Evolutionary conservation across 2,113 vertebrate genomes (phyloP).

Genomic region (Prionailurus viverrinus): DNA sequence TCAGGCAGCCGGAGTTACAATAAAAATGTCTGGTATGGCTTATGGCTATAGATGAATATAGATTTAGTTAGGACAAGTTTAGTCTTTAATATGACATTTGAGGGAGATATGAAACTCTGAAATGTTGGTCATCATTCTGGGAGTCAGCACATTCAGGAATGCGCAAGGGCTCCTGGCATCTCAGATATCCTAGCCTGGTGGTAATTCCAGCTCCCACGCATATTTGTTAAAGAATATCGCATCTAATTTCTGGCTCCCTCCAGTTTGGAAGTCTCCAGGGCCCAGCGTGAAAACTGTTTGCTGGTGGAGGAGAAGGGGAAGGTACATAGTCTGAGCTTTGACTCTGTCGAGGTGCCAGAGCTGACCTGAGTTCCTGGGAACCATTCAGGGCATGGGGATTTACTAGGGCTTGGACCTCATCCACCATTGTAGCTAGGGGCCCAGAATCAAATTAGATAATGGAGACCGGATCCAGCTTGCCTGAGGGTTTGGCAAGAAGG

Average conservation of each 20-base stretch:
- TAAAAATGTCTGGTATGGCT: background rate
- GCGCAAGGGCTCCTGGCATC: background rate
- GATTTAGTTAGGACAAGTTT: constrained; percentile 4
- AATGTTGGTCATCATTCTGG: background rate
- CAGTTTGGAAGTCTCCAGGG: constrained; percentile 5
- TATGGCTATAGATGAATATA: background rate
- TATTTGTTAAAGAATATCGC: background rate
- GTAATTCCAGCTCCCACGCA: background rate
- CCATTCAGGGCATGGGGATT: background rate
- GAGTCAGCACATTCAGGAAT: background rate
- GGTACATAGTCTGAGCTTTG: background rate
- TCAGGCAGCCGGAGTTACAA: background rate
- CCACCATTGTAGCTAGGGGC: constrained; percentile 62
- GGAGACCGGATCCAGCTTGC: constrained; percentile 66
- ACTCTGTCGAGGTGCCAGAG: background rate
- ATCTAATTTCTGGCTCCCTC: background rate
- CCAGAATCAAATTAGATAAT: constrained; percentile 76
- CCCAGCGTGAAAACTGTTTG: background rate
- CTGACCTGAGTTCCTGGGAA: constrained; percentile 68
- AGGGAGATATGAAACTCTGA: background rate
- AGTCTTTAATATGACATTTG: background rate
- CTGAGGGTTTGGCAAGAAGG: constrained; percentile 72
- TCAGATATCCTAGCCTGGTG: background rate
- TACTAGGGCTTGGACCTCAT: constrained; percentile 65
- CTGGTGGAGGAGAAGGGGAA: background rate